phyloP scores from a whole-genome alignment of 35 echinoderm and acorn worm genomes.

The Diadema setosum region DNA sequence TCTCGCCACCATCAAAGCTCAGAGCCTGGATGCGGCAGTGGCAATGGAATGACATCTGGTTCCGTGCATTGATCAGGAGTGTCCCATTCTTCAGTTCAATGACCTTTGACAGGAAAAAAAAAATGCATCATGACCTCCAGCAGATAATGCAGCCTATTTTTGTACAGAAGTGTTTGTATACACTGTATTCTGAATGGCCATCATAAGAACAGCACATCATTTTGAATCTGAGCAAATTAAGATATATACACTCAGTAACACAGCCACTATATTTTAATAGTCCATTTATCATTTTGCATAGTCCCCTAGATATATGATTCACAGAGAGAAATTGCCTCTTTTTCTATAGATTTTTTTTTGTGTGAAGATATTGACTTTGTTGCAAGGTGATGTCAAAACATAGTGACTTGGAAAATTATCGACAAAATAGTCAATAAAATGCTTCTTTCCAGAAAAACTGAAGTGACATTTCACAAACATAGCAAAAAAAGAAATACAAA shows the following conservation, averaged over 20 bases:
- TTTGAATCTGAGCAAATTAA: background rate
- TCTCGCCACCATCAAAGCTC: constrained; percentile 79
- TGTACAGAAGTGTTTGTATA: background rate
- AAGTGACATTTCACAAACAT: no score
- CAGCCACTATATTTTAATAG: background rate
- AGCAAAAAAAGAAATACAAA: no score
- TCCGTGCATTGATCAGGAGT: constrained; percentile 58
- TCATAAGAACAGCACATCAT: background rate
- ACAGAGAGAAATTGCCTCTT: no score
- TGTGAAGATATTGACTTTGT: no score
- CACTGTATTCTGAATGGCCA: background rate
- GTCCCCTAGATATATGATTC: no score
- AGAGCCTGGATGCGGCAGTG: constrained; percentile 52
- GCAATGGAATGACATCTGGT: constrained; percentile 63
- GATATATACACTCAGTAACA: background rate
- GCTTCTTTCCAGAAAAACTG: no score
- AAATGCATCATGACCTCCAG: background rate
- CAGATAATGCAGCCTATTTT: background rate
- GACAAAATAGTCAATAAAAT: no score
- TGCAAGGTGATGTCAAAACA: no score
- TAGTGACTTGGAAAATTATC: no score
- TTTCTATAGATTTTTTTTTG: no score
- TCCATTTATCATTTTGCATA: background rate
- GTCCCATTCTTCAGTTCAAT: constrained; percentile 85
- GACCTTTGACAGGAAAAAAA: constrained; percentile 14